A percentile compares a stretch with the other conserved stretches of the same genome.
phyloP scores from a whole-genome alignment of 2,888 invertebrate genomes.

The Metellina segmentata region DNA sequence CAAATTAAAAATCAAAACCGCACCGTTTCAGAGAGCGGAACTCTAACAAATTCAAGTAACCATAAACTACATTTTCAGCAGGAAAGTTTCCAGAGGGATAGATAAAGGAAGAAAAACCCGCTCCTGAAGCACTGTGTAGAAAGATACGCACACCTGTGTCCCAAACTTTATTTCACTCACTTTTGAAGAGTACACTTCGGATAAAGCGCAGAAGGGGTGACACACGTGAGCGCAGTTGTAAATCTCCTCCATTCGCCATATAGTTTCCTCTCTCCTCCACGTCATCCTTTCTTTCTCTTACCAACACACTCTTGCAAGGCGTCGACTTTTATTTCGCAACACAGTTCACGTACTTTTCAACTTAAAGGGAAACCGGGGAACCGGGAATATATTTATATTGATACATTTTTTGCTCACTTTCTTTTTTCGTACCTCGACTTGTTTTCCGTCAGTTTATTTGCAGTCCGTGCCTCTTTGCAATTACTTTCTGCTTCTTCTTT shows the following conservation, averaged over 20 bases:
- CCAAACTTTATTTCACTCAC: slow-evolving; percentile 52
- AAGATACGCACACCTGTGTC: slow-evolving; percentile 65
- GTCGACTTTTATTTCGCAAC: slow-evolving; percentile 49
- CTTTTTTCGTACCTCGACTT: slow-evolving; percentile 32
- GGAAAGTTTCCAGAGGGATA: neutral
- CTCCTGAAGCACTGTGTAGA: slow-evolving; percentile 13
- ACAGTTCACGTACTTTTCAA: slow-evolving; percentile 67
- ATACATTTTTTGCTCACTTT: slow-evolving; percentile 11
- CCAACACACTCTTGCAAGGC: neutral
- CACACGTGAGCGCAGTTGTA: slow-evolving; percentile 47
- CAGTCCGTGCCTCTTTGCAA: slow-evolving; percentile 57
- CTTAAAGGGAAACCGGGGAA: slow-evolving; percentile 50
- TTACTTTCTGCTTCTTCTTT: slow-evolving; percentile 49
- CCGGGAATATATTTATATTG: slow-evolving; percentile 60
- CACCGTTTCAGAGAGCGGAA: neutral
- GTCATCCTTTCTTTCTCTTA: slow-evolving; percentile 22
- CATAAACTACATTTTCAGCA: slow-evolving; percentile 4
- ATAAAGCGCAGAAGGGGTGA: slow-evolving; percentile 29
- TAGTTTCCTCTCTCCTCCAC: slow-evolving; percentile 27
- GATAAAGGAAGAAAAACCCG: neutral
- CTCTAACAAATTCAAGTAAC: slow-evolving; percentile 1
- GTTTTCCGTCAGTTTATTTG: slow-evolving; percentile 67
- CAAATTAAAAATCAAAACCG: neutral
- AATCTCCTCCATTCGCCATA: slow-evolving; percentile 32
- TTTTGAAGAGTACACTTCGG: slow-evolving; percentile 28